Evolutionary conservation across 2,113 vertebrate species (phyloP).

Genomic region (Heterocephalus glaber): DNA sequence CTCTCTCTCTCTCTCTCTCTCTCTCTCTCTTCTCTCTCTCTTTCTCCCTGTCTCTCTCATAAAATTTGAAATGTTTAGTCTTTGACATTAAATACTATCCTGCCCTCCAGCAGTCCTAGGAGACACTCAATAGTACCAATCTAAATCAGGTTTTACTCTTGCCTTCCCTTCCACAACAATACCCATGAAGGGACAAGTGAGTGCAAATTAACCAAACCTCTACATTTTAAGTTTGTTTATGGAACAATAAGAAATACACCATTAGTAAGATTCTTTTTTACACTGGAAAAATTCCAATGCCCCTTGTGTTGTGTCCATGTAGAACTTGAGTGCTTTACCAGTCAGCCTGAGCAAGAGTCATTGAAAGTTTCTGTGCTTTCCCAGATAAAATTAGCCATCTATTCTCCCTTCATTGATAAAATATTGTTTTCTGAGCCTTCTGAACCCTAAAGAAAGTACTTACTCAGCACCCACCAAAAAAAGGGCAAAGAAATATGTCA

Average conservation of each 20-base stretch:
- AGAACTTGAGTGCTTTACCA: neutral
- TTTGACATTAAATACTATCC: neutral
- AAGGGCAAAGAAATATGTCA: conserved; percentile 10
- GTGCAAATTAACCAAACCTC: neutral
- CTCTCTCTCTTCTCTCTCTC: too few relatives aligned
- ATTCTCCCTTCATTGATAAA: conserved; percentile 52
- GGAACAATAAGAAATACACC: neutral
- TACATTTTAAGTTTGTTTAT: neutral
- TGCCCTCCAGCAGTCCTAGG: neutral
- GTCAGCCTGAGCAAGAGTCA: neutral
- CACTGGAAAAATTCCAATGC: neutral
- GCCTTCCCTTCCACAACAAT: neutral
- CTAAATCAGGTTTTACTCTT: neutral
- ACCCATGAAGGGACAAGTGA: neutral
- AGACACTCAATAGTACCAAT: neutral
- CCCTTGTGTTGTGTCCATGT: neutral
- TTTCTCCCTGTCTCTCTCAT: too few relatives aligned
- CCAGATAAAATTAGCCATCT: conserved; percentile 35
- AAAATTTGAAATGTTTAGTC: neutral
- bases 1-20: too few relatives aligned
- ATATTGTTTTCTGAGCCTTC: conserved; percentile 35
- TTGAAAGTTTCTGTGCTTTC: conserved; percentile 34
- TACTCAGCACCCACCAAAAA: conserved; percentile 37
- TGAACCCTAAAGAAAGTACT: conserved; percentile 38
- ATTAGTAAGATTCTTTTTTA: neutral